Evolutionary conservation across 2,113 vertebrate genomes (phyloP).

Genomic region (Diadophis punctatus): DNA sequence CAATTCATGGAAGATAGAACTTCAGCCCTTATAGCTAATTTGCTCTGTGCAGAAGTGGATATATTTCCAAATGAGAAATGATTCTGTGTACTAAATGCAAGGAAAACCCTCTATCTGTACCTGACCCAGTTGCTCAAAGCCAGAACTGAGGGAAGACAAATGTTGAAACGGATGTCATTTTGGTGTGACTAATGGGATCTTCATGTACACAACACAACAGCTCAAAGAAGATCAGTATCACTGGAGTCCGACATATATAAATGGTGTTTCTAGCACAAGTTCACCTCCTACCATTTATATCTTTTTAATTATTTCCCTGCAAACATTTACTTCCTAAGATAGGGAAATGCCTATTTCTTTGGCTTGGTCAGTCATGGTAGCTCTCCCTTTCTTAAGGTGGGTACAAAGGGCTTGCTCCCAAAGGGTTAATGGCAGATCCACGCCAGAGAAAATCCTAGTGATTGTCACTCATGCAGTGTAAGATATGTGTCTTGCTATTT

Average conservation of each 20-base stretch:
- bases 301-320: neutral
- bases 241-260: neutral
- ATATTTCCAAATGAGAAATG: neutral
- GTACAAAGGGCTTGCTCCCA: neutral
- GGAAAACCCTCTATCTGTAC: neutral
- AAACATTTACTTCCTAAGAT: neutral
- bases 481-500: neutral
- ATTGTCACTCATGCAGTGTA: neutral
- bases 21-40: neutral
- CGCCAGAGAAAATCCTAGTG: neutral
- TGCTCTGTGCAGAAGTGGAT: neutral
- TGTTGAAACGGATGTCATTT: neutral
- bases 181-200: neutral
- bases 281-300: neutral
- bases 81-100: neutral
- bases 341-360: neutral
- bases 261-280: neutral
- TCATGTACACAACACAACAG: neutral
- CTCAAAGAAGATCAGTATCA: neutral
- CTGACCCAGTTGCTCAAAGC: neutral
- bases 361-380: too few relatives aligned
- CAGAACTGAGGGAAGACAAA: neutral
- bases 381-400: neutral
- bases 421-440: neutral
- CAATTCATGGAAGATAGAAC: neutral